phyloP scores from a whole-genome alignment of 1,140 invertebrate species.

The Aradophagus sp. region DNA sequence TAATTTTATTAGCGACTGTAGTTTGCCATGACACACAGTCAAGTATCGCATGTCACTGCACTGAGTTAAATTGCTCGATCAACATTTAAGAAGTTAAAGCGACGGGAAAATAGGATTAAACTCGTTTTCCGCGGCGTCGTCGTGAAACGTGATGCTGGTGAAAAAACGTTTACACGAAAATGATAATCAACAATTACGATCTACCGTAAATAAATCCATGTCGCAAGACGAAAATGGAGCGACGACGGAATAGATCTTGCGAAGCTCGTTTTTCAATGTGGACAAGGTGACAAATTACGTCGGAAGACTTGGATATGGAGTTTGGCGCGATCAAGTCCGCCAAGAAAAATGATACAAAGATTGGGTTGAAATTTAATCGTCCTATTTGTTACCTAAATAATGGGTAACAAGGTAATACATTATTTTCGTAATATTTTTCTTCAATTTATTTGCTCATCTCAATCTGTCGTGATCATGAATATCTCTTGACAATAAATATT shows the following conservation, averaged over 20 bases:
- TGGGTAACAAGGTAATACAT: constrained; percentile 9
- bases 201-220: constrained; percentile 33
- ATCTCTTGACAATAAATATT: constrained; percentile 4
- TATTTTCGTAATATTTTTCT: too few species aligned
- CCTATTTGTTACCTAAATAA: constrained; percentile 4
- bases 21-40: too few species aligned
- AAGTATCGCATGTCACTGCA: too few species aligned
- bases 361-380: constrained; percentile 39
- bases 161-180: constrained; percentile 4
- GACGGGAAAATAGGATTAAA: constrained; percentile 12
- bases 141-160: background rate
- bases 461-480: constrained; percentile 7
- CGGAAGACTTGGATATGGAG: constrained; percentile 34
- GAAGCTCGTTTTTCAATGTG: constrained; percentile 32
- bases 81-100: constrained; percentile 2
- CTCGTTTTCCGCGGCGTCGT: constrained; percentile 2
- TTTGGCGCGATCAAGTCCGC: constrained; percentile 34
- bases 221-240: constrained; percentile 30
- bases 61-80: constrained; percentile 6
- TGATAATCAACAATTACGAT: constrained; percentile 40
- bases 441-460: too few species aligned
- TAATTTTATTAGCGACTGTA: too few species aligned
- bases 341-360: constrained; percentile 40
- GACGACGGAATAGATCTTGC: constrained; percentile 19
- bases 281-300: constrained; percentile 44